Evolutionary conservation across 2,888 invertebrate genomes (phyloP).

Genomic region (Pocota personata): DNA sequence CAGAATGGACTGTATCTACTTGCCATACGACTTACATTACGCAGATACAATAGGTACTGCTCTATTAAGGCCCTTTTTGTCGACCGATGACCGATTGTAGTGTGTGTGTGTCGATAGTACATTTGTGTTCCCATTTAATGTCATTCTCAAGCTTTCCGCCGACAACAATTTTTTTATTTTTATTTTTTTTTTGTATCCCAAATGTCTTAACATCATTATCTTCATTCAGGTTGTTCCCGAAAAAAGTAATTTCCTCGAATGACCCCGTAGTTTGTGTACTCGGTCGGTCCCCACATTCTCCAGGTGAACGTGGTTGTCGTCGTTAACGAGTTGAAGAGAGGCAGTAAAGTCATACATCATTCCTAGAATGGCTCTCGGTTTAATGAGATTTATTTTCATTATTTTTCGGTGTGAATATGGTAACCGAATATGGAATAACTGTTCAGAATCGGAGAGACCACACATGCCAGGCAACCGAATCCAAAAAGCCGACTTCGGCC

Average conservation of each 20-base stretch:
- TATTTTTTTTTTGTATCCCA: neutral
- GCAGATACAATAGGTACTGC: neutral
- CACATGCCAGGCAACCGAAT: neutral
- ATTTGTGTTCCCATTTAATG: constrained; percentile 7
- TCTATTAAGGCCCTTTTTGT: neutral
- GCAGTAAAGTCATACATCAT: constrained; percentile 29
- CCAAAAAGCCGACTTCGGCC: neutral
- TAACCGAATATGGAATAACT: neutral
- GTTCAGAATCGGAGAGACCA: constrained; percentile 3
- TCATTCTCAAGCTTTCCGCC: neutral
- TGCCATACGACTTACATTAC: neutral
- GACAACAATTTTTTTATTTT: neutral
- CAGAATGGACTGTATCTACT: neutral
- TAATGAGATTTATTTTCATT: constrained; percentile 51
- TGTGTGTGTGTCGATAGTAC: neutral
- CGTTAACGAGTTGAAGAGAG: constrained; percentile 3
- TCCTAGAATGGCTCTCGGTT: constrained; percentile 27
- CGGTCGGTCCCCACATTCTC: neutral
- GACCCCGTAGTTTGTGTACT: constrained; percentile 1
- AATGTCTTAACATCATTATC: neutral
- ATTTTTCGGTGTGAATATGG: constrained; percentile 1
- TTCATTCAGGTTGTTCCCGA: constrained; percentile 9
- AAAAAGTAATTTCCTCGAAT: constrained; percentile 36
- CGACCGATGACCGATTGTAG: neutral
- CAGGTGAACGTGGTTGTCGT: constrained; percentile 14